phyloP scores from a whole-genome alignment of 2,113 vertebrate genomes.

The Epinephelus fuscoguttatus region DNA sequence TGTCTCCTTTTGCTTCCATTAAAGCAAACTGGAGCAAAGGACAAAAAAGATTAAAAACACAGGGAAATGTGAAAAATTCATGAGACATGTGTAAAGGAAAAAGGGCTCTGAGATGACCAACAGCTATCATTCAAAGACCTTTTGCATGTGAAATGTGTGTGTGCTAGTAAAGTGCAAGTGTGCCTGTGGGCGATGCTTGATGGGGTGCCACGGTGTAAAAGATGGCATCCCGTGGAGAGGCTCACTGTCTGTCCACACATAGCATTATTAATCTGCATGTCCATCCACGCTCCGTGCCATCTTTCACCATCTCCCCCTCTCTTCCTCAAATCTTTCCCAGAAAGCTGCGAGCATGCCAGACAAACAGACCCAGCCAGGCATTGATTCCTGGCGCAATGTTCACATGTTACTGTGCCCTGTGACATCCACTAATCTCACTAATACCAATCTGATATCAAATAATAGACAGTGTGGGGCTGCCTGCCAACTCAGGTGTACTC shows the following conservation, averaged over 20 bases:
- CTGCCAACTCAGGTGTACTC: conserved; percentile 67
- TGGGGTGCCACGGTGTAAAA: conserved; percentile 44
- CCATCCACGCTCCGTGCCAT: conserved; percentile 36
- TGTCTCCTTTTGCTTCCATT: conserved; percentile 53
- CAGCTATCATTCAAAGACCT: conserved; percentile 65
- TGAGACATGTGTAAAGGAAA: conserved; percentile 71
- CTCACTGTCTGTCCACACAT: conserved; percentile 59
- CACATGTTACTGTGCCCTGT: conserved; percentile 68
- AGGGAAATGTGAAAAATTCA: conserved; percentile 73
- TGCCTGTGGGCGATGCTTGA: conserved; percentile 50
- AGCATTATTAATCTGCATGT: conserved; percentile 71
- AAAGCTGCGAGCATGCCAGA: conserved; percentile 54
- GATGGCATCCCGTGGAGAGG: conserved; percentile 58
- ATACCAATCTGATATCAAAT: conserved; percentile 75
- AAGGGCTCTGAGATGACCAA: conserved; percentile 70
- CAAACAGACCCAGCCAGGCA: conserved; percentile 56
- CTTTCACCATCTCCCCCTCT: conserved; percentile 44
- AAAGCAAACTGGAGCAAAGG: conserved; percentile 66
- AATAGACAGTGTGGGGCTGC: conserved; percentile 62
- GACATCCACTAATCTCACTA: conserved; percentile 78
- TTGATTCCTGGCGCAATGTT: conserved; percentile 73
- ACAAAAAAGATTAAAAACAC: conserved; percentile 53
- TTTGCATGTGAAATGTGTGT: conserved; percentile 40
- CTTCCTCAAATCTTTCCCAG: conserved; percentile 42
- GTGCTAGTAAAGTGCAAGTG: conserved; percentile 41